These are phyloP conservation scores for Euura saliciscinereae DNA, from an alignment of 1,140 invertebrate species.

Conservation along the genomic window DNA sequence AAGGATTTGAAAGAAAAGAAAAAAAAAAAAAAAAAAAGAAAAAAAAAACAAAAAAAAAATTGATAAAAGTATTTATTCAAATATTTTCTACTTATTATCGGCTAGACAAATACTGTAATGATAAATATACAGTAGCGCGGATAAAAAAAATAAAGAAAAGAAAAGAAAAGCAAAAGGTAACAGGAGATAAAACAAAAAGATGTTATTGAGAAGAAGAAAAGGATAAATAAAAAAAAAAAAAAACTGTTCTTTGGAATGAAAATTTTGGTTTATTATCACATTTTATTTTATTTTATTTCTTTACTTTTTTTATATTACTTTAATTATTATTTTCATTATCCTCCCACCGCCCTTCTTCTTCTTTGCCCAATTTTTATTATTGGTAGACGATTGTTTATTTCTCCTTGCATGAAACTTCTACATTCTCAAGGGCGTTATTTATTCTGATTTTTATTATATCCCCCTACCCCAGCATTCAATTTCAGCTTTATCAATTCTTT, in stretches of 20 bases:
- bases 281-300: too few species aligned
- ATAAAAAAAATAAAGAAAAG: background rate
- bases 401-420: background rate
- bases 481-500: background rate
- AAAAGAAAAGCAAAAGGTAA: too few species aligned
- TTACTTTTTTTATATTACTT: too few species aligned
- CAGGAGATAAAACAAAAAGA: too few species aligned
- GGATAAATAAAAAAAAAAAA: background rate
- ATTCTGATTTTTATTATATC: background rate
- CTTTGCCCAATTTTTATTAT: too few species aligned
- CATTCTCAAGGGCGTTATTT: background rate
- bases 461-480: background rate
- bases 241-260: background rate
- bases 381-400: background rate
- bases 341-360: too few species aligned
- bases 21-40: slow-evolving; percentile 10
- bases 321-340: too few species aligned
- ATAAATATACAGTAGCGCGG: too few species aligned
- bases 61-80: slow-evolving; percentile 11
- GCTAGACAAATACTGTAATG: background rate
- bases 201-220: background rate
- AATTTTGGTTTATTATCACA: background rate
- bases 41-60: slow-evolving; percentile 29
- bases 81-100: background rate
- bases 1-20: background rate